phyloP scores from a whole-genome alignment of 2,888 invertebrate genomes.

The Halictus ligatus region DNA sequence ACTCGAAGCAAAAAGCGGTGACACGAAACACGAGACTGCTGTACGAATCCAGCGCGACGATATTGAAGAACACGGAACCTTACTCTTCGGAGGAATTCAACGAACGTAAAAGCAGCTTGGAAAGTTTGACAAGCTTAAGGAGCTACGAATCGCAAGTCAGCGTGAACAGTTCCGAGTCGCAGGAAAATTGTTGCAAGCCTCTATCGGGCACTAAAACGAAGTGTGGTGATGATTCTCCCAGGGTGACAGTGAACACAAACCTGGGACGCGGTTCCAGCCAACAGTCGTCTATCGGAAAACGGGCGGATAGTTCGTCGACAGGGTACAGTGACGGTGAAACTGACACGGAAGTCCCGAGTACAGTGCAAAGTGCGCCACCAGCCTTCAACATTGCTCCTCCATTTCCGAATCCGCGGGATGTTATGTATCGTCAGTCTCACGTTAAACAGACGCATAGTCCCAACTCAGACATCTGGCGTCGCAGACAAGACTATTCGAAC shows the following conservation, averaged over 20 bases:
- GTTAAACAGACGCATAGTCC: conserved; percentile 76
- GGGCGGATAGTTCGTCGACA: conserved; percentile 80
- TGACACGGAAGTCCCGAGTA: conserved; percentile 81
- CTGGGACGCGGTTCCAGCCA: conserved; percentile 74
- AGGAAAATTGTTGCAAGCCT: conserved; percentile 78
- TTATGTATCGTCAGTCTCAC: conserved; percentile 74
- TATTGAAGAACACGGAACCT: conserved; percentile 75
- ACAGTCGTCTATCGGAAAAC: conserved; percentile 76
- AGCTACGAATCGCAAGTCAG: conserved; percentile 85
- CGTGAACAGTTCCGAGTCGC: conserved; percentile 83
- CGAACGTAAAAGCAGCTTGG: conserved; percentile 86
- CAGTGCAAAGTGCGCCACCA: conserved; percentile 82
- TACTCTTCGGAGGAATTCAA: conserved; percentile 77
- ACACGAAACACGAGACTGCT: conserved; percentile 79
- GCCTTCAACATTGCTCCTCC: conserved; percentile 77
- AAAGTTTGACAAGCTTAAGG: conserved; percentile 85
- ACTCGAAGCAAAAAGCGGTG: conserved; percentile 80
- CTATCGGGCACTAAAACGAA: conserved; percentile 81
- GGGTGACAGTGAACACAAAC: conserved; percentile 69
- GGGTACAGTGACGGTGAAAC: conserved; percentile 85
- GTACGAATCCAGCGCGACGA: conserved; percentile 81
- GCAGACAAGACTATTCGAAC: conserved; percentile 74
- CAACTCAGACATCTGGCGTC: conserved; percentile 80
- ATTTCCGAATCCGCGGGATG: conserved; percentile 77
- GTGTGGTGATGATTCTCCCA: conserved; percentile 77